Evolutionary conservation across 2,888 invertebrate genomes (phyloP), one percentile per base, ranked within the genome.

Genomic region (Yponomeuta sedellus): DNA sequence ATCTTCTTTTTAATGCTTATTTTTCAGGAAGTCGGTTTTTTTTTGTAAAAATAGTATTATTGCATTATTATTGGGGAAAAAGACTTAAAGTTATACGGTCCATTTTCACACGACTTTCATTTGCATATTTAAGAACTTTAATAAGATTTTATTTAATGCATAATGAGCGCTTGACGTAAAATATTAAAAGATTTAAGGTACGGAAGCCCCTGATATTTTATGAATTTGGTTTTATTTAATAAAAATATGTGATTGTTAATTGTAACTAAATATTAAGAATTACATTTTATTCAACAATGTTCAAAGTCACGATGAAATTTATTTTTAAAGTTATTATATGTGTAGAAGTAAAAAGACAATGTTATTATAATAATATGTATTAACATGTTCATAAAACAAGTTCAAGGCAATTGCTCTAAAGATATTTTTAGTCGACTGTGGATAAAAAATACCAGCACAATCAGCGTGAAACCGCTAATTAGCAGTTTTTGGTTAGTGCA

Each of bases 251-350:
- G 44, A 52, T 52, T 52, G 44, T 52, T 52, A 52, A 52, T 52
- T 52, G 44, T 52, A 52, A 52, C 16, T 16, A 10, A 12, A 19
- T 59, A 59, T 12, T 34, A 62, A 34, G 10, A 62, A 25, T 11
- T 28, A 61, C 6, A 62, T 62, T 62, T 62, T 62, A 62, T 39
- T 62, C 39, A n/a, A 62, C 20, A 59, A 19, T 39, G 39, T 62
- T 62, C 62, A 62, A 62, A 59, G 59, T 25, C 62, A 62, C 8
- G 34, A n/a, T 39, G 8, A 28, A 34, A 34, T 8, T 34, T 34
- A 34, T 34, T 34, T 34, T 61, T 61, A 22, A 25, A 62, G 62
- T 62, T 59, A 59, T 59, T 62, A 62, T 34, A 62, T 62, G 62
- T 62, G 62, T 62, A 62, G 39, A 62, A 19, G 2, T 62, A 34